Conservation (phyloP, 2,113 vertebrate species). For the Phrynosoma platyrhinos region DNA sequence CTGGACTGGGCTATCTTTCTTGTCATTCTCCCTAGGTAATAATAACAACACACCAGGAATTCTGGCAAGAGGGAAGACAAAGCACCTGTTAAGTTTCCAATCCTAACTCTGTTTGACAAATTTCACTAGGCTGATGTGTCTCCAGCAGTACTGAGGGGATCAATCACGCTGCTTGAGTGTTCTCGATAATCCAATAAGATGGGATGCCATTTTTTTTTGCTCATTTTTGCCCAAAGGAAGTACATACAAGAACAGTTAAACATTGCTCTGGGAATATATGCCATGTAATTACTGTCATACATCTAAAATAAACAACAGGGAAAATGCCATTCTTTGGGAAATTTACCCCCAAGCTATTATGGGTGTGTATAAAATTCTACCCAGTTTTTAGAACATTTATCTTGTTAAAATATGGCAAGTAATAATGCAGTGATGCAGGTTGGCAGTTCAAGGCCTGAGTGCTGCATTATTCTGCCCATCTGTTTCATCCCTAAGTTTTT, state of each 20-base stretch:
- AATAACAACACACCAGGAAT: background rate
- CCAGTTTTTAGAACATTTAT: background rate
- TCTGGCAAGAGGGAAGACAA: conserved; percentile 1
- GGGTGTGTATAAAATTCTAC: background rate
- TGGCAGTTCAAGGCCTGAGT: too few relatives aligned
- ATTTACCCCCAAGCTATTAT: background rate
- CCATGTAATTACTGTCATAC: background rate
- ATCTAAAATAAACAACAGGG: background rate
- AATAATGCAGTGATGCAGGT: too few relatives aligned
- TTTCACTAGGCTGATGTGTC: background rate
- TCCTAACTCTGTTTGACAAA: conserved; percentile 21
- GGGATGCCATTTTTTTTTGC: background rate
- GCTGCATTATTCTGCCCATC: too few relatives aligned
- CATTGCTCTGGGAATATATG: background rate
- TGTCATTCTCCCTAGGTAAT: background rate
- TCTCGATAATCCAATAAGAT: conserved; percentile 10
- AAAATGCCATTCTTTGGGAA: background rate
- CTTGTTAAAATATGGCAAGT: background rate
- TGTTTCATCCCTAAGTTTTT: too few relatives aligned
- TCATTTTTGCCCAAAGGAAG: background rate
- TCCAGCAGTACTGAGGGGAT: conserved; percentile 3
- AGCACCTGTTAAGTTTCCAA: background rate
- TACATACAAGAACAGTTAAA: conserved; percentile 2
- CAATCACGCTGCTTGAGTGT: background rate
- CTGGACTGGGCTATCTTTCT: background rate